Percentiles rank a stretch among this genome's conserved stretches.
Evolutionary conservation across 2,888 invertebrate species (phyloP).

Genomic region (Stegana nigrithorax): DNA sequence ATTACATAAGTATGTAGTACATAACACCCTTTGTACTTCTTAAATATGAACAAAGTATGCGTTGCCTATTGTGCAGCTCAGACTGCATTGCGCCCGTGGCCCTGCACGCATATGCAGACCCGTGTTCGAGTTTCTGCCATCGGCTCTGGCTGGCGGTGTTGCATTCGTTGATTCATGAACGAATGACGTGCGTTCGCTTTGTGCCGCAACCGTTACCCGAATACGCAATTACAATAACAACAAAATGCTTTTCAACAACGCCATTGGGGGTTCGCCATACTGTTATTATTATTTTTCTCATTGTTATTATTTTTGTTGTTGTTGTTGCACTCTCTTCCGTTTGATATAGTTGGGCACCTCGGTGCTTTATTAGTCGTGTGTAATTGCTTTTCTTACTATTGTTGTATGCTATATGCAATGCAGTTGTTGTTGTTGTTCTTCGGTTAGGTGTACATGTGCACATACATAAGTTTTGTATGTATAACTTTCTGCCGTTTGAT

Average conservation of each 20-base stretch:
- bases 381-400: slow-evolving; percentile 60
- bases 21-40: slow-evolving; percentile 29
- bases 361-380: slow-evolving; percentile 54
- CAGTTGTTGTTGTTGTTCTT: slow-evolving; percentile 32
- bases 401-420: slow-evolving; percentile 30
- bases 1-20: not conserved
- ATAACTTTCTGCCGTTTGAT: not conserved
- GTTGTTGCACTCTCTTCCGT: slow-evolving; percentile 38
- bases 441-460: slow-evolving; percentile 17
- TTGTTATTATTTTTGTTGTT: slow-evolving; percentile 27
- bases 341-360: slow-evolving; percentile 30
- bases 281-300: too few relatives aligned
- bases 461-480: not conserved
- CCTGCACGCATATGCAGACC: slow-evolving; percentile 26
- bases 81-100: not conserved
- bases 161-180: too few relatives aligned
- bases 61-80: slow-evolving; percentile 20
- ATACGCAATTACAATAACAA: not conserved
- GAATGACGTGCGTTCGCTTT: slow-evolving; percentile 30
- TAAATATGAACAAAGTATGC: slow-evolving; percentile 39
- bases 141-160: slow-evolving; percentile 22
- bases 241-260: slow-evolving; percentile 45
- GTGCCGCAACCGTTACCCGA: slow-evolving; percentile 21
- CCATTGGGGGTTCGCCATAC: slow-evolving; percentile 60
- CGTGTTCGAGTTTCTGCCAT: slow-evolving; percentile 21